A percentile compares a stretch with the other conserved stretches of the same genome.
These are phyloP conservation scores for Scelioninae gen. 2 DNA, from an alignment of 2,888 invertebrate species.

Conservation along the genomic window DNA sequence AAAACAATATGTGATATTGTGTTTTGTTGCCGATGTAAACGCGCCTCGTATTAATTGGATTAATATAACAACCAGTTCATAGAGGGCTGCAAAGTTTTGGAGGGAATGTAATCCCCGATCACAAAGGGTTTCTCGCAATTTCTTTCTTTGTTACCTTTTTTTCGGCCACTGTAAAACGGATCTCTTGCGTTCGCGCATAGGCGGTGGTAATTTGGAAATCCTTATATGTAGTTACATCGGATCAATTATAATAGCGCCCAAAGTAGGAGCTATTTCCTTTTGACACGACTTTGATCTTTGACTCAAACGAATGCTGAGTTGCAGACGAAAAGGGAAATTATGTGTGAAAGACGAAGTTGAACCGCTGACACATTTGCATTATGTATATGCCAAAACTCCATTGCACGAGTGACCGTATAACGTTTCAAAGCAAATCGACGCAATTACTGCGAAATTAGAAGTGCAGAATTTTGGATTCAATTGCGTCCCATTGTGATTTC, in stretches of 20 bases:
- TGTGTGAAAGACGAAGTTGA: slow-evolving; percentile 31
- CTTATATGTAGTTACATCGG: slow-evolving; percentile 12
- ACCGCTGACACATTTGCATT: slow-evolving; percentile 36
- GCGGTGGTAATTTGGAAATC: slow-evolving; percentile 28
- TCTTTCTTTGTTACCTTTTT: no score
- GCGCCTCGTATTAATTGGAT: slow-evolving; percentile 24
- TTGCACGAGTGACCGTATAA: slow-evolving; percentile 33
- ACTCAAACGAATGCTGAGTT: slow-evolving; percentile 44
- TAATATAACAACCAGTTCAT: slow-evolving; percentile 8
- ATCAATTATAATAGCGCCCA: slow-evolving; percentile 37
- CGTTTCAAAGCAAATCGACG: slow-evolving; percentile 27
- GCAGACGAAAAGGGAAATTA: slow-evolving; percentile 47
- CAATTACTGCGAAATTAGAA: slow-evolving; percentile 35
- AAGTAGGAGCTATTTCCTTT: slow-evolving; percentile 45
- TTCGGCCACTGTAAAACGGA: slow-evolving; percentile 13
- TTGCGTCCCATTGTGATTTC: neutral
- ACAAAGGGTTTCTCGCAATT: slow-evolving; percentile 18
- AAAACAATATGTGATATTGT: slow-evolving; percentile 9
- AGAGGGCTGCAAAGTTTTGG: neutral
- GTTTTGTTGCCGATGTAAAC: neutral
- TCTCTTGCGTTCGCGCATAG: slow-evolving; percentile 6
- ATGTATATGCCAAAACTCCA: slow-evolving; percentile 34
- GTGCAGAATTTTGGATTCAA: slow-evolving; percentile 1
- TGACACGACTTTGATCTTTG: slow-evolving; percentile 49
- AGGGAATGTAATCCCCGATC: slow-evolving; percentile 20